Evolutionary conservation across 1,140 invertebrate species (phyloP), one percentile per base, ranked within the genome.

Genomic region (Drosophila santomea): DNA sequence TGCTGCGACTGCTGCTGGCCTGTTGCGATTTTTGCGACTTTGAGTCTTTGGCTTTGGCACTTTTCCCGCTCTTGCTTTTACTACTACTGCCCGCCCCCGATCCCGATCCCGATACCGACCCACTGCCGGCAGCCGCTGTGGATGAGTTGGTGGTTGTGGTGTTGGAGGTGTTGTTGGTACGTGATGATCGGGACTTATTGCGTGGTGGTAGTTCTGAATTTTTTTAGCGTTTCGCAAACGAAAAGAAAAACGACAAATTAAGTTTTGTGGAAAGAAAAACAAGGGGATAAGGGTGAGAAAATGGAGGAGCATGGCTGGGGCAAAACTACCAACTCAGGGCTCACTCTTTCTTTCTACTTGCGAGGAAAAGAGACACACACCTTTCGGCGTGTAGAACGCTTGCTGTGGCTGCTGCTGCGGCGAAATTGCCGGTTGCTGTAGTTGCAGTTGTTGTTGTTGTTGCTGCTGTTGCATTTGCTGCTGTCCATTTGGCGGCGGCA

Each of bases 361-460:
- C 47, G 66, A 14, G 48, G 44, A 63, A 36, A 12, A 7, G 44
- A 17, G 57, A 57, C 36, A 81, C 81, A 91, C 93, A 95, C 95
- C 95, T 95, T 95, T 96, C 51, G 95, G 94, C 67, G 94, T 94
- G 93, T 95, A 95, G 92, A 96, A 96, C 91, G 90, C 85, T 73
- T 80, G 77, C 48, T 81, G 60, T 7, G 66, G 41, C 41, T 83
- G 80, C 73, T 80, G 74, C 35, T 80, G 81, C 68, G 71, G 82
- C 71, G 82, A 80, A 20, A 83, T 61, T 58, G 73, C 77, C 45
- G 72, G 82, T 51, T 85, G 67, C 58, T 79, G 86, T 61, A 78
- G 80, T 72, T 84, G 83, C 52, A 74, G 78, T 61, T 73, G 81
- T 61, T 80, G 73, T 56, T 80, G 85, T 56, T 80, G 85, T 71